These are phyloP conservation scores for Drosophila pandora DNA, from an alignment of 1,140 invertebrate genomes.

Conservation along the genomic window DNA sequence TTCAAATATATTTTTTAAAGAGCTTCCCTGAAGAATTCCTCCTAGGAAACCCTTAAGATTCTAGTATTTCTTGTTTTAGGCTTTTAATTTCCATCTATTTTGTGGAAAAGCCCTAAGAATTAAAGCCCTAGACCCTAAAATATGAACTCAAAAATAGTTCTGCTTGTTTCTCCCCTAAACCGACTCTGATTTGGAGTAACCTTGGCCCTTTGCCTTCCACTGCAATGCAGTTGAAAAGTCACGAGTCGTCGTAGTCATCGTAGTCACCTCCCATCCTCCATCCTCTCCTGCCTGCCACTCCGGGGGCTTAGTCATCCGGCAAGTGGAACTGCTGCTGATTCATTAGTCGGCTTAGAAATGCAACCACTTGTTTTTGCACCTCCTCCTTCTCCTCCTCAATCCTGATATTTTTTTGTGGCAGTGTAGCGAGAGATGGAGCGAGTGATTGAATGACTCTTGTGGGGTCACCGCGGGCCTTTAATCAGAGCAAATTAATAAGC, in stretches of 20 bases:
- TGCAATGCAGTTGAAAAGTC: not conserved
- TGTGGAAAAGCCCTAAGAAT: too few species aligned
- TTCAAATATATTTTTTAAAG: too few species aligned
- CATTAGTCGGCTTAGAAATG: constrained; percentile 38
- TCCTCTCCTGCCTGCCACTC: too few species aligned
- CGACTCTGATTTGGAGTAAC: not conserved
- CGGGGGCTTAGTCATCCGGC: not conserved
- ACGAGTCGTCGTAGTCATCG: too few species aligned
- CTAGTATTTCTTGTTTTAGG: too few species aligned
- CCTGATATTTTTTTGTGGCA: not conserved
- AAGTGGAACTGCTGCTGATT: constrained; percentile 17
- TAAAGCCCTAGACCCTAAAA: too few species aligned
- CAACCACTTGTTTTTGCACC: not conserved
- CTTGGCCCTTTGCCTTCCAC: not conserved
- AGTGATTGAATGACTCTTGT: constrained; percentile 37
- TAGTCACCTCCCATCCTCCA: too few species aligned
- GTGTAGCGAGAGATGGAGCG: not conserved
- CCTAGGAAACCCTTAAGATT: too few species aligned
- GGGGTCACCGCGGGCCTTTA: constrained; percentile 37
- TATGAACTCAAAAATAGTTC: not conserved
- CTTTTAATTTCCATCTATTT: too few species aligned
- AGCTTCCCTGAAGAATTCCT: too few species aligned
- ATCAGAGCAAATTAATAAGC: constrained; percentile 50
- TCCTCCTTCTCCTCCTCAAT: not conserved
- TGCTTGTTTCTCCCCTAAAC: too few species aligned